Base-by-base conservation (phyloP, 1,140 invertebrate species). In the Ceratitis capitata region DNA sequence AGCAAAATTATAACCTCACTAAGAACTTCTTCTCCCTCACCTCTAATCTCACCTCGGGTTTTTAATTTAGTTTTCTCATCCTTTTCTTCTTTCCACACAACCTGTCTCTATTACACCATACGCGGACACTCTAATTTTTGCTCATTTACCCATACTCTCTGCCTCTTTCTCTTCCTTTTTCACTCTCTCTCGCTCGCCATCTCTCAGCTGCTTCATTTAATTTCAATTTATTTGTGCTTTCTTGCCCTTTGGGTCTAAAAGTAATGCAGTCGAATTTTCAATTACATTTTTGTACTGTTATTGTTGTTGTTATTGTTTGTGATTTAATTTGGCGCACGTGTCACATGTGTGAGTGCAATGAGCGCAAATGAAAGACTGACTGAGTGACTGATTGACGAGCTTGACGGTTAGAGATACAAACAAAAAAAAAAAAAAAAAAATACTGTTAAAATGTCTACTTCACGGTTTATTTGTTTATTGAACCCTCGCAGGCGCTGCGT, bases 141-240 rank as follows among this genome's bases (percentile, higher is more conserved):
- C n/a, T n/a, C n/a, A n/a, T n/a, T n/a, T n/a, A n/a, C n/a, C n/a
- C n/a, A n/a, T n/a, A n/a, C n/a, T n/a, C n/a, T n/a, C 49, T 19
- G 14, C 14, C 16, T 51, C 3, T 19, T 2, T 56, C 0, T 5
- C 51, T 56, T 23, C 3, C 6, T 6, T n/a, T 23, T 56, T 78
- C 3, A 47, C n/a, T 78, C 7, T 26, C 6, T 42, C 42, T 3
- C n/a, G 23, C 69, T 45, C 39, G 3, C 4, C 9, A 35, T 47
- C 4, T 23, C 35, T 23, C 39, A 6, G 39, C 69, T 78, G 69
- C 35, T 78, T 78, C 69, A 45, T 78, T 78, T 78, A 78, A 78
- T 78, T 78, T 78, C 69, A 45, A 78, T 78, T 78, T 78, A 45
- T 78, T 78, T 45, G 19, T 23, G 69, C 69, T 78, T 35, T n/a